Evolutionary conservation across 2,797 vertebrate genomes (phyloP).

Genomic region (Pelochelys cantorii): DNA sequence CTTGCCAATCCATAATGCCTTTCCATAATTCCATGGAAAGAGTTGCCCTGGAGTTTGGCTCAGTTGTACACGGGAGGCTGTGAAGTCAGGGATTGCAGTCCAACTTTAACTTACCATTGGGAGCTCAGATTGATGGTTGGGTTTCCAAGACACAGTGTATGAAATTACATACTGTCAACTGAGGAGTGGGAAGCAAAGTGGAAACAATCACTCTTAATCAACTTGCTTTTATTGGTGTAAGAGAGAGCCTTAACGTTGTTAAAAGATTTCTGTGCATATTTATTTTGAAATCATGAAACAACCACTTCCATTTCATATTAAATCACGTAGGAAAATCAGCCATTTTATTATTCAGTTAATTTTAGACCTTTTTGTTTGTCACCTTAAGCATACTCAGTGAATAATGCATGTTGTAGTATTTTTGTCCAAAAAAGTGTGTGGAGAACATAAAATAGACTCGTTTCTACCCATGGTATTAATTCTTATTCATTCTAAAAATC

Average conservation of each 20-base stretch:
- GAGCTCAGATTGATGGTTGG: not conserved
- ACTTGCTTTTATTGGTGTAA: slow-evolving; percentile 50
- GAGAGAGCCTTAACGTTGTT: slow-evolving; percentile 46
- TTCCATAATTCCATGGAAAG: slow-evolving; percentile 69
- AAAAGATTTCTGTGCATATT: slow-evolving; percentile 55
- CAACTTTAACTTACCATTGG: not conserved
- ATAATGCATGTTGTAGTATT: slow-evolving; percentile 56
- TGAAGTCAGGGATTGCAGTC: slow-evolving; percentile 71
- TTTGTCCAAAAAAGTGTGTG: not conserved
- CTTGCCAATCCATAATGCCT: slow-evolving; percentile 55
- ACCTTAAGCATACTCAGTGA: slow-evolving; percentile 58
- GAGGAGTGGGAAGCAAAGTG: slow-evolving; percentile 63
- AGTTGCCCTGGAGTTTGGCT: slow-evolving; percentile 47
- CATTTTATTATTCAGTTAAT: slow-evolving; percentile 60
- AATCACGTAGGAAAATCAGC: slow-evolving; percentile 63
- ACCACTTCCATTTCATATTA: slow-evolving; percentile 45
- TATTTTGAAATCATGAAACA: slow-evolving; percentile 67
- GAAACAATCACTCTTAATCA: slow-evolving; percentile 60
- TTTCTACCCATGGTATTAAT: slow-evolving; percentile 78
- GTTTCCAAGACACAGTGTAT: slow-evolving; percentile 5
- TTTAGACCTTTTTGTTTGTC: slow-evolving; percentile 62
- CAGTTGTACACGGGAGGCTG: not conserved
- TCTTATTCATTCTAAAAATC: slow-evolving; percentile 86
- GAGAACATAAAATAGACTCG: slow-evolving; percentile 49
- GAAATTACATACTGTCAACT: slow-evolving; percentile 35